Conservation (phyloP, 92 coral and sea anemone species). For the Anthopleura xanthogrammica region DNA sequence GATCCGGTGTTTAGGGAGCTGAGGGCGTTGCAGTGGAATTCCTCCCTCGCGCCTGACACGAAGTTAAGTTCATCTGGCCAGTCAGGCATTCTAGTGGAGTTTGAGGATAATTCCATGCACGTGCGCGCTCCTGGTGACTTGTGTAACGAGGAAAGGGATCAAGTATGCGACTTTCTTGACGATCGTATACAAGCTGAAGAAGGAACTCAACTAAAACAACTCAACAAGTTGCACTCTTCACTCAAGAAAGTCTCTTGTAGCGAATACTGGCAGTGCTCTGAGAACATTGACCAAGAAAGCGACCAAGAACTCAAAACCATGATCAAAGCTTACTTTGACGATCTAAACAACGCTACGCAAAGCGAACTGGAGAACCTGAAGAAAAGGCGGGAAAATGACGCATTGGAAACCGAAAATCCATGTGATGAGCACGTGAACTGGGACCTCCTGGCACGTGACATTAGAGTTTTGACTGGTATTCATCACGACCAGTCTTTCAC, state of each 20-base stretch:
- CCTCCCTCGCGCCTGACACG: conserved; percentile 67
- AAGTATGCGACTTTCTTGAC: conserved; percentile 83
- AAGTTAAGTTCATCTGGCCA: conserved; percentile 69
- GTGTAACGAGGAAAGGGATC: conserved; percentile 81
- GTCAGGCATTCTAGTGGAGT: conserved; percentile 93
- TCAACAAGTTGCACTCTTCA: conserved; percentile 67
- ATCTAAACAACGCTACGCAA: conserved; percentile 67
- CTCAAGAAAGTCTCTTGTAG: conserved; percentile 76
- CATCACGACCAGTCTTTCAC: conserved; percentile 88
- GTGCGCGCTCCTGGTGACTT: conserved; percentile 90
- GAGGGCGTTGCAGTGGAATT: conserved; percentile 95
- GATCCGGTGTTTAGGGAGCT: conserved; percentile 85
- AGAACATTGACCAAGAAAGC: conserved; percentile 71
- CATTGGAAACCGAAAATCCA: conserved; percentile 28
- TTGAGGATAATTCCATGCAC: conserved; percentile 75
- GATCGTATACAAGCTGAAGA: conserved; percentile 96
- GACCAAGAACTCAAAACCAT: conserved; percentile 72
- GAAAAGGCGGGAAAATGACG: conserved; percentile 57
- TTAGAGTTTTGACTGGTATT: conserved; percentile 67
- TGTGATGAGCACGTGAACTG: conserved; percentile 76
- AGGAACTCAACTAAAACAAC: conserved; percentile 79
- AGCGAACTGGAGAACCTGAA: conserved; percentile 55
- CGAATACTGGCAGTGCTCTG: conserved; percentile 92
- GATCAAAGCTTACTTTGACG: conserved; percentile 78
- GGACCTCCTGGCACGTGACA: conserved; percentile 78